Conservation (phyloP, 2,113 vertebrate species). For the Nannospalax galili region DNA sequence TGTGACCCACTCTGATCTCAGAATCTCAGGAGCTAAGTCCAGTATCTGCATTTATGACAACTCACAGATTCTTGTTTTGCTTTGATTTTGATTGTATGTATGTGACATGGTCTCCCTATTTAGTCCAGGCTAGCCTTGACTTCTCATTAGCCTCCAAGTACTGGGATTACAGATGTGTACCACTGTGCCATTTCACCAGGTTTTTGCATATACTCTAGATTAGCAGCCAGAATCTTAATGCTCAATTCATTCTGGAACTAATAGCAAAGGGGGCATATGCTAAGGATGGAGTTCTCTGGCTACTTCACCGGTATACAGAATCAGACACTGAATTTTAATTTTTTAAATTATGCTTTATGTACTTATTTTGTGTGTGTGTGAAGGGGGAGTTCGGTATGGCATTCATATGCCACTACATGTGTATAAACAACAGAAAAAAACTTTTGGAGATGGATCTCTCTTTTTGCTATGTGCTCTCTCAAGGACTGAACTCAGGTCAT, state of each 20-base stretch:
- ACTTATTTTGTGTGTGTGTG: background rate
- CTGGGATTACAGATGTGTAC: background rate
- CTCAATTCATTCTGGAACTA: background rate
- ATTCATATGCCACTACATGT: too few relatives aligned
- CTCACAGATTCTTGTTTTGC: background rate
- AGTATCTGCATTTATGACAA: background rate
- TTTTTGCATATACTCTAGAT: background rate
- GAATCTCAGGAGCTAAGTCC: background rate
- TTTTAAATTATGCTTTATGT: background rate
- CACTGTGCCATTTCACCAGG: background rate
- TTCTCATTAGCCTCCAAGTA: background rate
- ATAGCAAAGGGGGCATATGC: background rate
- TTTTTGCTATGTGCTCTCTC: background rate
- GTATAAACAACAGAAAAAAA: too few relatives aligned
- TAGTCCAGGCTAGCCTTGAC: background rate
- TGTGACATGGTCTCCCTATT: background rate
- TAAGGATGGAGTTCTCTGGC: background rate
- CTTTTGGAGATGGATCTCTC: background rate
- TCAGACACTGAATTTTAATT: background rate
- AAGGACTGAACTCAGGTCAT: background rate
- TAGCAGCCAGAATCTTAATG: background rate
- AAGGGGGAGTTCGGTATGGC: too few relatives aligned
- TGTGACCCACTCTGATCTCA: background rate
- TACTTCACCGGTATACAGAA: background rate
- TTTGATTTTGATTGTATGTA: background rate